Conservation (phyloP, 2,888 invertebrate genomes). For the Catotricha subobsoleta region DNA sequence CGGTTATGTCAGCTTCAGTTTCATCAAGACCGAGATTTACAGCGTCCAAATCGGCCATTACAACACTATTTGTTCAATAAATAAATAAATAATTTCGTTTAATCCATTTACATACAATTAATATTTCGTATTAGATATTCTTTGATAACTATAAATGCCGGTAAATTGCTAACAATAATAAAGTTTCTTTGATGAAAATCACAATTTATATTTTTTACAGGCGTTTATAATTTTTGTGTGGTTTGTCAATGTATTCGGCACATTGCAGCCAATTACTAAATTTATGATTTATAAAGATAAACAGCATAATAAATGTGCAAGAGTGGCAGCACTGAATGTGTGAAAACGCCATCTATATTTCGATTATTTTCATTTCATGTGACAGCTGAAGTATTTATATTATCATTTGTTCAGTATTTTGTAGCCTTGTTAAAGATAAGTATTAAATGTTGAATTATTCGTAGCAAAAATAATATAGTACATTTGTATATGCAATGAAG, state of each 20-base stretch:
- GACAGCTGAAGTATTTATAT: too few species aligned
- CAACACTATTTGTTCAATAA: constrained; percentile 5
- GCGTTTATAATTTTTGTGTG: constrained; percentile 4
- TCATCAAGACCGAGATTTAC: constrained; percentile 47
- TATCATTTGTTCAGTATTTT: too few species aligned
- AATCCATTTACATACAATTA: constrained; percentile 3
- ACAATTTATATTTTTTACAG: background rate
- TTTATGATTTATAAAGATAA: too few species aligned
- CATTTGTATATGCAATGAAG: too few species aligned
- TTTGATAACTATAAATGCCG: background rate
- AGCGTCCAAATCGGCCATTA: constrained; percentile 35
- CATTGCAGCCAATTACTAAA: constrained; percentile 5
- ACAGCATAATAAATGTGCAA: too few species aligned
- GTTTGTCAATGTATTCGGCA: constrained; percentile 6
- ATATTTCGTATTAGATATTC: background rate
- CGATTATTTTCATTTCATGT: too few species aligned
- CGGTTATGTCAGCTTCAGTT: constrained; percentile 38
- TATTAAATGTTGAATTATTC: too few species aligned
- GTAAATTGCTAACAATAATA: background rate
- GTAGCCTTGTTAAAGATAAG: too few species aligned
- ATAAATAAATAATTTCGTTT: background rate
- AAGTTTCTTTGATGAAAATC: background rate
- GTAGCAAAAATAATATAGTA: too few species aligned
- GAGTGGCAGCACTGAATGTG: too few species aligned
- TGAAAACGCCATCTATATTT: too few species aligned